Conservation (phyloP, 2,797 vertebrate species). For the Etheostoma nigrum region DNA sequence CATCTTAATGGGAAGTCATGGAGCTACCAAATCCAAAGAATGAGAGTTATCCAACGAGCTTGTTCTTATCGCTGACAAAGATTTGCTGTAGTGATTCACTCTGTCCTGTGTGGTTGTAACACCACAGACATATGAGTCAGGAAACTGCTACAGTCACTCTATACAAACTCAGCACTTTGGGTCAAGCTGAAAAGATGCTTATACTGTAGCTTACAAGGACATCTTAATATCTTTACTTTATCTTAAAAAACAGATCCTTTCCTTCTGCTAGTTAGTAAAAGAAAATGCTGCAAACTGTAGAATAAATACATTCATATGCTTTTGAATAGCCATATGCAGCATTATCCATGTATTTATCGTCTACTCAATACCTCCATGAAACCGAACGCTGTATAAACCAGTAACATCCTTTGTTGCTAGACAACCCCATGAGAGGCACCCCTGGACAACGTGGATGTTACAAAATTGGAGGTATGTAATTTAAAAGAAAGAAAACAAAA, state of each 20-base stretch:
- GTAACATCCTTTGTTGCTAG: constrained; percentile 83
- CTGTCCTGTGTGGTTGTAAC: constrained; percentile 55
- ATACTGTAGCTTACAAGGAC: not conserved
- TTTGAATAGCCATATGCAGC: constrained; percentile 60
- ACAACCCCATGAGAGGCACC: constrained; percentile 78
- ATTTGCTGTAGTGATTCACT: constrained; percentile 62
- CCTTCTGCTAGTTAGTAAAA: constrained; percentile 40
- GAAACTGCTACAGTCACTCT: constrained; percentile 44
- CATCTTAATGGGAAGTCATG: constrained; percentile 39
- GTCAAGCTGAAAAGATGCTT: constrained; percentile 20
- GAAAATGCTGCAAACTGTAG: constrained; percentile 43
- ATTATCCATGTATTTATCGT: constrained; percentile 65
- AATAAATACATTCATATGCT: constrained; percentile 72
- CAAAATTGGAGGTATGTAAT: constrained; percentile 76
- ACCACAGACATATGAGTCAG: constrained; percentile 50
- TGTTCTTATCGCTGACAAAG: constrained; percentile 59
- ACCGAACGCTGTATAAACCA: constrained; percentile 64
- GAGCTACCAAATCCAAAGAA: constrained; percentile 38
- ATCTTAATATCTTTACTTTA: not conserved
- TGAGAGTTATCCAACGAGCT: constrained; percentile 39
- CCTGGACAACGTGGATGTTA: constrained; percentile 79
- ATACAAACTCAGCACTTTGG: constrained; percentile 42
- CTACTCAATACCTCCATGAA: constrained; percentile 68
- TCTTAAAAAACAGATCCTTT: not conserved
- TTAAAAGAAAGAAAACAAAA: constrained; percentile 52